These are phyloP conservation scores for Trichomycterus rosablanca DNA, from an alignment of 2,113 vertebrate genomes.

Conservation along the genomic window DNA sequence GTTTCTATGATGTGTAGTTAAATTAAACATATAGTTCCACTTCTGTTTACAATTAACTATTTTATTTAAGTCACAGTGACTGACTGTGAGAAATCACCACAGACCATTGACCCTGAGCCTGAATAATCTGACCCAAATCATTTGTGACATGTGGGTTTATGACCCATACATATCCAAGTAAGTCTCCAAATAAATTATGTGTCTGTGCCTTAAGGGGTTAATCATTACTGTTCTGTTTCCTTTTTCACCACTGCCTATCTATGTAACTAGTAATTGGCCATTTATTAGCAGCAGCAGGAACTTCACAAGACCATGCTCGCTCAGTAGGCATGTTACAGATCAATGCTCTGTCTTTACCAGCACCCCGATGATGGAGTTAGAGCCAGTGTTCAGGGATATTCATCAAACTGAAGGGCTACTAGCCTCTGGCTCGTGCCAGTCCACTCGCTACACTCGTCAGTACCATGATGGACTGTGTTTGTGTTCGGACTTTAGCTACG, in stretches of 20 bases:
- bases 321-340: conserved; percentile 52
- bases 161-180: neutral
- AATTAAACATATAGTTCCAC: no score
- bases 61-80: no score
- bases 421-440: conserved; percentile 62
- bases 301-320: conserved; percentile 6
- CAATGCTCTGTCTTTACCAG: conserved; percentile 61
- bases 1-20: no score
- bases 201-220: neutral
- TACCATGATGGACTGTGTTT: conserved; percentile 73
- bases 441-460: conserved; percentile 55
- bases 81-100: neutral
- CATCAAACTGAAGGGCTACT: conserved; percentile 67
- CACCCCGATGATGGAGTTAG: conserved; percentile 66
- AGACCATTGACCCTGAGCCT: neutral
- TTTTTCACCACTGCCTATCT: neutral
- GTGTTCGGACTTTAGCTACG: conserved; percentile 63
- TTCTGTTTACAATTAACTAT: no score
- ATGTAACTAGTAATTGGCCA: conserved; percentile 2
- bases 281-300: conserved; percentile 11
- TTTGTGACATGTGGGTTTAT: neutral
- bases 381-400: conserved; percentile 58
- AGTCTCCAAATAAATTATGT: neutral
- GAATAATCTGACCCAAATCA: neutral
- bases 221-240: neutral